phyloP scores from a whole-genome alignment of 2,113 vertebrate genomes.

The Corynorhinus townsendii region DNA sequence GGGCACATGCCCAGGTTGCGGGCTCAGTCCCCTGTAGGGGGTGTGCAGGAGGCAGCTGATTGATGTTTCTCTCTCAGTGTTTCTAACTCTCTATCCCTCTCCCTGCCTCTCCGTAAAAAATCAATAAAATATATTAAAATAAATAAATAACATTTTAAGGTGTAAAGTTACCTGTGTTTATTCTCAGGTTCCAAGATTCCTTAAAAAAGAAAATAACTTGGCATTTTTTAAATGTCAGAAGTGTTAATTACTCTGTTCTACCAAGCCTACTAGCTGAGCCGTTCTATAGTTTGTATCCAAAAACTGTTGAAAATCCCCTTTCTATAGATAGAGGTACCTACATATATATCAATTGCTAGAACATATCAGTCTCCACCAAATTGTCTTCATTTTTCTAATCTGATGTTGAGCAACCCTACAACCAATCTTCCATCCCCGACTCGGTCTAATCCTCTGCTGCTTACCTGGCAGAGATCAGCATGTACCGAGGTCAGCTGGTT shows the following conservation, averaged over 20 bases:
- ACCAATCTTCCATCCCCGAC: not conserved
- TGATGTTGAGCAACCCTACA: not conserved
- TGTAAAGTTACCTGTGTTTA: not conserved
- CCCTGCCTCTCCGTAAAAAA: too few species aligned
- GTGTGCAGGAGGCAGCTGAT: too few species aligned
- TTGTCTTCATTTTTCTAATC: not conserved
- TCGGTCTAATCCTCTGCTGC: not conserved
- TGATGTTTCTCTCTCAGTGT: too few species aligned
- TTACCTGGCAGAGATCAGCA: conserved; percentile 98
- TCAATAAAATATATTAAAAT: not conserved
- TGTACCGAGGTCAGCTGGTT: conserved; percentile 99
- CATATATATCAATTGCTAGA: not conserved
- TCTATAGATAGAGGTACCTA: not conserved
- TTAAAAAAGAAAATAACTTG: not conserved
- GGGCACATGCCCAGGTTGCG: too few species aligned
- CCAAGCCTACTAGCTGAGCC: not conserved
- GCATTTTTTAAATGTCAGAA: not conserved
- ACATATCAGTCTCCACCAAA: not conserved
- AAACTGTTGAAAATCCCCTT: not conserved
- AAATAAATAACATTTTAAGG: not conserved
- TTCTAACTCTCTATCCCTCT: too few species aligned
- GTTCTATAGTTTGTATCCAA: not conserved
- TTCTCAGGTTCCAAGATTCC: not conserved
- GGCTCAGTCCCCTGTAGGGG: too few species aligned
- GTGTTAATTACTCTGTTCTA: not conserved